These are phyloP conservation scores for Drosophila aldrichi DNA, from an alignment of 2,888 invertebrate species.

Conservation along the genomic window DNA sequence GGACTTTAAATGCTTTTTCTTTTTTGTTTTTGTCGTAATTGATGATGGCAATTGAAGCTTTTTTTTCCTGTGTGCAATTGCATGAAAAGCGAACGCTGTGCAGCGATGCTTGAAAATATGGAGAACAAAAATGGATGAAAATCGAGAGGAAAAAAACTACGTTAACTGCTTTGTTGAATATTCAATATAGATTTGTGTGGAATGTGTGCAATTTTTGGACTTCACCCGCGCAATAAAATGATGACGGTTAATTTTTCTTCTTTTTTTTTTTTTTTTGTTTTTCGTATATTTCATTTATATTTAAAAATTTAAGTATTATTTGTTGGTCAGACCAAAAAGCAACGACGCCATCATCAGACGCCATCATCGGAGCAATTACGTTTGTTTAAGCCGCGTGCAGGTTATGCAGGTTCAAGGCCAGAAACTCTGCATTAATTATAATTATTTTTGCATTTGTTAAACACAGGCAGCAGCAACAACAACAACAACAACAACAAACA, in stretches of 20 bases:
- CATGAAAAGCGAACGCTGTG: conserved; percentile 46
- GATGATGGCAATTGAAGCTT: conserved; percentile 55
- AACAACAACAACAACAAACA: conserved; percentile 43
- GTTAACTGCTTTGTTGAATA: conserved; percentile 46
- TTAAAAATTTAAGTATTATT: conserved; percentile 1
- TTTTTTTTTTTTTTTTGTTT: background rate
- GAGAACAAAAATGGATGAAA: conserved; percentile 12
- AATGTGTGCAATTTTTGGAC: conserved; percentile 62
- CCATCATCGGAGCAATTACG: conserved; percentile 53
- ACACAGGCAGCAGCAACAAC: conserved; percentile 41
- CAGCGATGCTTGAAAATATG: conserved; percentile 66
- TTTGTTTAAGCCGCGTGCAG: conserved; percentile 67
- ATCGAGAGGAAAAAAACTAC: background rate
- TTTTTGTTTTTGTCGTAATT: conserved; percentile 30
- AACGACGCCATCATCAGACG: conserved; percentile 38
- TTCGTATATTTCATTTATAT: conserved; percentile 3
- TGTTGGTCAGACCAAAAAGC: conserved; percentile 58
- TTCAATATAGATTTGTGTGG: conserved; percentile 30
- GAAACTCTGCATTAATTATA: conserved; percentile 80
- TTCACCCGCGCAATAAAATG: conserved; percentile 50
- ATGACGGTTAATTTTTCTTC: conserved; percentile 47
- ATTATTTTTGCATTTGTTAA: conserved; percentile 79
- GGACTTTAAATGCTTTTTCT: conserved; percentile 16
- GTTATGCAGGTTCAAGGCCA: conserved; percentile 80
- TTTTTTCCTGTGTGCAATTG: conserved; percentile 56